These are phyloP conservation scores for Melanotaenia maccullochi DNA, from an alignment of 2,797 vertebrate genomes.

Conservation along the genomic window DNA sequence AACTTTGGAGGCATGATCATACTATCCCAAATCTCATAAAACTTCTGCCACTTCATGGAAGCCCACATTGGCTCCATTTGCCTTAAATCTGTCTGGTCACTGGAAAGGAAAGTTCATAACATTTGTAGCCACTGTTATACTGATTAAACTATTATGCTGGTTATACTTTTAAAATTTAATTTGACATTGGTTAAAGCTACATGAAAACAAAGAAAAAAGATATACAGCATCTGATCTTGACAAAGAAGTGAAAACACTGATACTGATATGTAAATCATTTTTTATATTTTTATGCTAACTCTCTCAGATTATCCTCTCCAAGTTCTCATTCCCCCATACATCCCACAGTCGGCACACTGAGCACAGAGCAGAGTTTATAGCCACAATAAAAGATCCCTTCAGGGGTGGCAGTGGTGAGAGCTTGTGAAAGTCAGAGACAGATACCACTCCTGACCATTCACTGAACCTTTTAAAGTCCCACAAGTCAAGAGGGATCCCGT, in stretches of 20 bases:
- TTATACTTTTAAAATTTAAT: too few species aligned
- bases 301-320: not conserved
- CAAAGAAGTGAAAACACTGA: too few species aligned
- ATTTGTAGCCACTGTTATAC: too few species aligned
- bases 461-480: slow-evolving; percentile 64
- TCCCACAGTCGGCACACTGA: slow-evolving; percentile 25
- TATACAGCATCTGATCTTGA: too few species aligned
- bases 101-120: not conserved
- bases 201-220: too few species aligned
- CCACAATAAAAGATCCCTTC: slow-evolving; percentile 48
- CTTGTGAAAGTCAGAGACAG: slow-evolving; percentile 43
- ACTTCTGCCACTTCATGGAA: slow-evolving; percentile 32
- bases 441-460: slow-evolving; percentile 57
- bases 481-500: slow-evolving; percentile 2
- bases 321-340: not conserved
- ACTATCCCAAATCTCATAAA: slow-evolving; percentile 45
- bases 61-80: slow-evolving; percentile 39
- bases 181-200: too few species aligned
- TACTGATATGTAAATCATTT: not conserved
- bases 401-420: slow-evolving; percentile 42
- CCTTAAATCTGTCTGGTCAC: slow-evolving; percentile 1
- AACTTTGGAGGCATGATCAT: slow-evolving; percentile 36
- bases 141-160: too few species aligned
- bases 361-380: slow-evolving; percentile 26
- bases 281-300: not conserved